Evolutionary conservation across 2,797 vertebrate species (phyloP), one percentile per base, ranked within the genome.

Genomic region (Kryptopterus vitreolus): DNA sequence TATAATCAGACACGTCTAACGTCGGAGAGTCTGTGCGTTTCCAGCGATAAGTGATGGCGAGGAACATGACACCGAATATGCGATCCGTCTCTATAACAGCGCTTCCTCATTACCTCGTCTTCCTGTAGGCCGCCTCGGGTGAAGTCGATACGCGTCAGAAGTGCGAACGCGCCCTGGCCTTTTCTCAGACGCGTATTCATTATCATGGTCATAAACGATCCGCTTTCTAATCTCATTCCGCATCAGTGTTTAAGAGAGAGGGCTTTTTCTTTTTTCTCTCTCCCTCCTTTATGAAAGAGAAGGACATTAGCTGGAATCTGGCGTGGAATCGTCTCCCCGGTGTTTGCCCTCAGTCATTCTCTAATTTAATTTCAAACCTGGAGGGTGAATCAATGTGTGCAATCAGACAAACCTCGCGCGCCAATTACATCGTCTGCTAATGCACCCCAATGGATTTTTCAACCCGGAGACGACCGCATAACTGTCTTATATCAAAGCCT

Each of bases 341-440:
- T 77, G 29, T 52, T 77, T 71, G 80, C 48, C 65, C 48, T 63
- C 78, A 83, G 63, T 53, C 68, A 38, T 91, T 91, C 91, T 89
- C 89, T 89, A 89, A 91, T 92, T 91, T 84, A 77, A 88, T 90
- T 88, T 88, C 81, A 87, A 43, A 88, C 87, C 68, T 86, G 82
- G 77, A 89, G 85, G 88, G 83, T 82, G 84, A 89, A 92, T 93
- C 90, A 87, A 92, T 93, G 91, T 80, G 71, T 86, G 89, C 90
- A 91, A 91, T 91, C 89, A 90, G 88, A 92, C 88, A 90, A 90
- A 90, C 88, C 83, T 83, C 65, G 84, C 81, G 72, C 59, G 50
- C 87, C 90, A 91, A 92, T 91, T 92, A 92, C 87, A 85, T 86
- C 85, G 86, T 80, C 85, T 84, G 89, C 90, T 92, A 91, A 92